Evolutionary conservation across 2,113 vertebrate genomes (phyloP).

Genomic region (Phycodurus eques): DNA sequence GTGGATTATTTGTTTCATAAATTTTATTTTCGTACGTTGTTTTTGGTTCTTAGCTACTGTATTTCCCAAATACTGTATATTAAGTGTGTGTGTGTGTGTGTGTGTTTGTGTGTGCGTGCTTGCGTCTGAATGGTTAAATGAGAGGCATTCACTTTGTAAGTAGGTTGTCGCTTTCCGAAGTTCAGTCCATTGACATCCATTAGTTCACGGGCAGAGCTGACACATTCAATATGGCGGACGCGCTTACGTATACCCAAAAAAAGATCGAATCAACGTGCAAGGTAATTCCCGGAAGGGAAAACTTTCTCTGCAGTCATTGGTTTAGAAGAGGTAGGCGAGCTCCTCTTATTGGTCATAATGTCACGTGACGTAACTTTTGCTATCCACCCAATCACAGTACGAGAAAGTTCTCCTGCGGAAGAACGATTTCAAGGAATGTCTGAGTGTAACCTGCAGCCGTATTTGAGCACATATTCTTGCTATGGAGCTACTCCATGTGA

Average conservation of each 20-base stretch:
- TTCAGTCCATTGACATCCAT: too few species aligned
- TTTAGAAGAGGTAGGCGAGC: slow-evolving; percentile 31
- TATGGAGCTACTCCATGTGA: slow-evolving; percentile 31
- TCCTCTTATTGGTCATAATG: slow-evolving; percentile 46
- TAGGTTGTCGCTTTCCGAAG: too few species aligned
- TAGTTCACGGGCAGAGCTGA: too few species aligned
- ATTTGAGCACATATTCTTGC: slow-evolving; percentile 8
- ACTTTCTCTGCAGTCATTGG: slow-evolving; percentile 37
- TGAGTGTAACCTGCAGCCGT: slow-evolving; percentile 13
- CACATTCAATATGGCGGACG: too few species aligned
- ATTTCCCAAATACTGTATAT: too few species aligned
- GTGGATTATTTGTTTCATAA: too few species aligned
- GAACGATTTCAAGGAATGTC: slow-evolving; percentile 30
- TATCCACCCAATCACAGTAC: slow-evolving; percentile 46
- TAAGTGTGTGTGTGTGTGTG: too few species aligned
- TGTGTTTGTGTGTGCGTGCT: too few species aligned
- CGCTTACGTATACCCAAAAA: neutral
- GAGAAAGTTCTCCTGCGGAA: slow-evolving; percentile 67
- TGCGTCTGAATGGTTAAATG: too few species aligned
- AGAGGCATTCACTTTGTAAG: too few species aligned
- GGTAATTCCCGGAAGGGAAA: neutral
- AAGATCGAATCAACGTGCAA: neutral
- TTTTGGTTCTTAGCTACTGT: too few species aligned
- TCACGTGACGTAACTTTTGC: neutral
- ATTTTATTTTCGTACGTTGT: too few species aligned